Conservation (phyloP, 2,113 vertebrate genomes). For the Irena cyanogastra region DNA sequence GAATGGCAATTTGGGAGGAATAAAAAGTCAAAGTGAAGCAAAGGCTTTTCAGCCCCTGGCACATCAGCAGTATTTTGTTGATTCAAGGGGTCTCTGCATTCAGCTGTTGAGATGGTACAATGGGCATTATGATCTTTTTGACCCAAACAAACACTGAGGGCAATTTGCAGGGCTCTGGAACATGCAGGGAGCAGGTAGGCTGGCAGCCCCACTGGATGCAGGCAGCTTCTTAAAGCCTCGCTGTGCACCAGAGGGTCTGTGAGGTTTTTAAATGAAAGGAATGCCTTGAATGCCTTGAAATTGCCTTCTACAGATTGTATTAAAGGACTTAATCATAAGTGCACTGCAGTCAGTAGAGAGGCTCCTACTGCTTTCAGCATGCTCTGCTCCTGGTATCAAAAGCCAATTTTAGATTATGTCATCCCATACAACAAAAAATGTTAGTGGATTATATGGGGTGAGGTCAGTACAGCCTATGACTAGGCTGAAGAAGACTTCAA, state of each 20-base stretch:
- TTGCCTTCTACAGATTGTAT: background rate
- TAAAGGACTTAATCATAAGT: background rate
- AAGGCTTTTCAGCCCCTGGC: conserved; percentile 1
- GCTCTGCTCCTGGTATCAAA: background rate
- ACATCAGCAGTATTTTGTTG: background rate
- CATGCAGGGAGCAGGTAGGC: background rate
- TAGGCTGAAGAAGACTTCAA: background rate
- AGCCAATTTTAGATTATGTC: background rate
- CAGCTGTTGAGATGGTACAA: background rate
- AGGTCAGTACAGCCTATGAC: conserved; percentile 19
- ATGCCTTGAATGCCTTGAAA: background rate
- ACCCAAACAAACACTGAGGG: background rate
- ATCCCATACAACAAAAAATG: background rate
- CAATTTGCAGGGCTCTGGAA: background rate
- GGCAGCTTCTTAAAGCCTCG: background rate
- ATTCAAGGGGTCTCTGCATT: background rate
- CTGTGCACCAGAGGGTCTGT: background rate
- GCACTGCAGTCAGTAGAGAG: background rate
- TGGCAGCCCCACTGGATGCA: background rate
- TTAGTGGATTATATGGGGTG: background rate
- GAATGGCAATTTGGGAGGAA: background rate
- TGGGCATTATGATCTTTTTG: background rate
- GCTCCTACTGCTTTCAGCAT: background rate
- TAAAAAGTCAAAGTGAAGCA: background rate
- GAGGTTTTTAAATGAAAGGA: background rate